These are phyloP conservation scores for Epizoanthus scotinus DNA, from an alignment of 92 coral and sea anemone genomes.

Conservation along the genomic window DNA sequence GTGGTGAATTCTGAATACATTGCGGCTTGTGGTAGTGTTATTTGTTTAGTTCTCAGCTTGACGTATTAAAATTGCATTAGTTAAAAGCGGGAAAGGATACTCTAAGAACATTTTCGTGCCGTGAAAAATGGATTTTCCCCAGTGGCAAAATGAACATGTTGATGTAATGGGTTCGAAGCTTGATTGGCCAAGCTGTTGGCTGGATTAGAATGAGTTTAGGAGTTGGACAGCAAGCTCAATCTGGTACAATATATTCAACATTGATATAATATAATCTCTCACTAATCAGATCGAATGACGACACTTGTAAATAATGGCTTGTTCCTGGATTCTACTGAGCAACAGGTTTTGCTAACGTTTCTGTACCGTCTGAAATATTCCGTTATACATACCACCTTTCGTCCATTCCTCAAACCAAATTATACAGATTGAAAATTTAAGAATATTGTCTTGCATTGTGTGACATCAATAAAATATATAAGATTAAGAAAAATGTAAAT, in stretches of 20 bases:
- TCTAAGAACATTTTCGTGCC: background rate
- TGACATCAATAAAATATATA: too few relatives aligned
- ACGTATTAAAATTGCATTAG: slow-evolving; percentile 20
- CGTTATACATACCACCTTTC: too few relatives aligned
- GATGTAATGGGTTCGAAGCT: background rate
- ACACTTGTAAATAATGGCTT: slow-evolving; percentile 3
- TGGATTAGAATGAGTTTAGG: background rate
- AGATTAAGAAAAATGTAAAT: too few relatives aligned
- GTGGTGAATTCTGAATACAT: slow-evolving; percentile 7
- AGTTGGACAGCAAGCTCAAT: background rate
- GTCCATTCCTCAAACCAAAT: too few relatives aligned
- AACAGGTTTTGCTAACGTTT: too few relatives aligned
- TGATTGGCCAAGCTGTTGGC: background rate
- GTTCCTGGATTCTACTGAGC: too few relatives aligned
- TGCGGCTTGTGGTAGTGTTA: background rate
- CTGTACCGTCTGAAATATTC: too few relatives aligned
- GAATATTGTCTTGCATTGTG: too few relatives aligned
- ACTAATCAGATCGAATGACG: slow-evolving; percentile 2
- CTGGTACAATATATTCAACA: background rate
- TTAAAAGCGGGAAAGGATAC: background rate
- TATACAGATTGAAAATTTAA: too few relatives aligned
- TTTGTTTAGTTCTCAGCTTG: slow-evolving; percentile 12
- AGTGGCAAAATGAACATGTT: background rate
- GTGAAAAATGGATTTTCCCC: background rate
- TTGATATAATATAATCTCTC: background rate